These are phyloP conservation scores for Cladorhizidae sp. DNA, from an alignment of 37 sponge, comb jelly and placozoan species.

Conservation along the genomic window DNA sequence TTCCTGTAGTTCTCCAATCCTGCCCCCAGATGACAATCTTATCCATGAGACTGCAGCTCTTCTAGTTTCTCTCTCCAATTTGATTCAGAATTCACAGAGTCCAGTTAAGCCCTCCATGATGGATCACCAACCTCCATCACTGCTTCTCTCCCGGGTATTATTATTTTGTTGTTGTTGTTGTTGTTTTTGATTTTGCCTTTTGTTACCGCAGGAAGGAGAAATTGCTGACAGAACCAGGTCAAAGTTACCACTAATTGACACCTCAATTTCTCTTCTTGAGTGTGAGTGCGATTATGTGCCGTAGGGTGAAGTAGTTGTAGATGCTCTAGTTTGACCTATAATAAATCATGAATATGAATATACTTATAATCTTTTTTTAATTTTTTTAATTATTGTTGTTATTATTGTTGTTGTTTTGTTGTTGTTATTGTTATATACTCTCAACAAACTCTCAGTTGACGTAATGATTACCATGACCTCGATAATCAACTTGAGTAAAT, in stretches of 20 bases:
- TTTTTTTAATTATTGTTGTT: too few species aligned
- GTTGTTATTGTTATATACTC: too few species aligned
- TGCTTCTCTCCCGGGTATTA: not conserved
- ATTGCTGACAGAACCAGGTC: conserved; percentile 76
- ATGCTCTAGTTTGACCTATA: too few species aligned
- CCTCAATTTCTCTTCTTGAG: conserved; percentile 49
- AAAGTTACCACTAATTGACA: conserved; percentile 60
- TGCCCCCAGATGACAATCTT: not conserved
- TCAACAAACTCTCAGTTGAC: too few species aligned
- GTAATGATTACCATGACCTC: too few species aligned
- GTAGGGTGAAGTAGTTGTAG: too few species aligned
- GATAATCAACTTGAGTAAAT: too few species aligned
- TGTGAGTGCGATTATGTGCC: conserved; percentile 9
- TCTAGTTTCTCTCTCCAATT: conserved; percentile 52
- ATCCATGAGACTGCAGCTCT: conserved; percentile 44
- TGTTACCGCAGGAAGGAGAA: conserved; percentile 5
- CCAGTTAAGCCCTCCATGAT: not conserved
- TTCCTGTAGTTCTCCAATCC: not conserved
- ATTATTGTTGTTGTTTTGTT: too few species aligned
- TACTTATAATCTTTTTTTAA: not conserved
- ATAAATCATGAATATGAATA: not conserved
- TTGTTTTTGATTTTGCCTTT: not conserved
- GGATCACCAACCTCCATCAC: not conserved
- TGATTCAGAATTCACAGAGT: conserved; percentile 21
- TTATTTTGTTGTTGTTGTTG: not conserved